Percentiles rank a stretch among this genome's conserved stretches.
Conservation (phyloP, 2,888 invertebrate genomes). For the Tenthredo distinguenda region DNA sequence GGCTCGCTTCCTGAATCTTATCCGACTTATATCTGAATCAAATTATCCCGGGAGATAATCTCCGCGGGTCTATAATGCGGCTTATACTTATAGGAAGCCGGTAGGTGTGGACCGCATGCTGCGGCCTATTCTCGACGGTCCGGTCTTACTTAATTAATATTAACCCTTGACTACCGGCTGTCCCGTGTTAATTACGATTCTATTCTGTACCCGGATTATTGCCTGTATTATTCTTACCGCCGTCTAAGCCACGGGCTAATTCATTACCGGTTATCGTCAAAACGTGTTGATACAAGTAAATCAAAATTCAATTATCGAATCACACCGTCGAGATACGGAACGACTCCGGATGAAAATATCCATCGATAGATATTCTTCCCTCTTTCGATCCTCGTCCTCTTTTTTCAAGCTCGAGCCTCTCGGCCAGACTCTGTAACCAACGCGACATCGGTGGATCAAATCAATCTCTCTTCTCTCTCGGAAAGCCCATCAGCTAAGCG, state of each 20-base stretch:
- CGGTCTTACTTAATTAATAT: slow-evolving; percentile 62
- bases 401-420: too few relatives aligned
- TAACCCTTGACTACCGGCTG: slow-evolving; percentile 58
- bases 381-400: too few relatives aligned
- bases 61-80: not conserved
- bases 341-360: not conserved
- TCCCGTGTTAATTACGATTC: slow-evolving; percentile 48
- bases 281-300: slow-evolving; percentile 18
- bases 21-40: slow-evolving; percentile 39
- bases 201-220: not conserved
- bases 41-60: slow-evolving; percentile 39
- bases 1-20: slow-evolving; percentile 12
- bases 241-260: not conserved
- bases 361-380: too few relatives aligned
- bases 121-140: slow-evolving; percentile 39
- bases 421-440: not conserved
- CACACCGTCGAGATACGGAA: not conserved
- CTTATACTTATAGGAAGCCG: slow-evolving; percentile 38
- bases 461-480: not conserved
- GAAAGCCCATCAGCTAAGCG: slow-evolving; percentile 27
- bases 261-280: slow-evolving; percentile 14
- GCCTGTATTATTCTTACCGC: not conserved
- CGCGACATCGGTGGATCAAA: not conserved
- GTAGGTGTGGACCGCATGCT: slow-evolving; percentile 51
- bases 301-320: slow-evolving; percentile 8